Percentiles rank a stretch among this genome's conserved stretches.
These are phyloP conservation scores for Glossophaga mutica DNA, from an alignment of 2,797 vertebrate species.

Conservation along the genomic window DNA sequence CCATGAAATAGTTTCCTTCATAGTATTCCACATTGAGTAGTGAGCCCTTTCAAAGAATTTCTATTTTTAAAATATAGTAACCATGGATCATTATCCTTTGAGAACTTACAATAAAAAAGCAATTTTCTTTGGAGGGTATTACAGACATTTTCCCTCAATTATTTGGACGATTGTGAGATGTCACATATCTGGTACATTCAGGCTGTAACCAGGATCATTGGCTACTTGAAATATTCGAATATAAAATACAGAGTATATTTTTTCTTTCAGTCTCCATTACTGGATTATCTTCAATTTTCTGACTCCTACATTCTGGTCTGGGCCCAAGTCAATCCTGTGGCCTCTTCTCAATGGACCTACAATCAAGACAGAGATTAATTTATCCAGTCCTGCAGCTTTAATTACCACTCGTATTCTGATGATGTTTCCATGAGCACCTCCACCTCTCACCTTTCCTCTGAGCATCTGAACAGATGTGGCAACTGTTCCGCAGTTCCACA, in stretches of 20 bases:
- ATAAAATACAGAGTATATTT: background rate
- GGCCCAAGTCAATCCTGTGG: background rate
- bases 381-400: background rate
- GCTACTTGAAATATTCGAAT: background rate
- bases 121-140: background rate
- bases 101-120: background rate
- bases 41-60: background rate
- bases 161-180: background rate
- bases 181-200: background rate
- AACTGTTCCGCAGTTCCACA: background rate
- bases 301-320: background rate
- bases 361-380: background rate
- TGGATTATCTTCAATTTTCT: background rate
- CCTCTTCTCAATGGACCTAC: background rate
- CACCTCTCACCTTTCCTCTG: background rate
- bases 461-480: background rate
- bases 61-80: conserved; percentile 5
- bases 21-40: background rate
- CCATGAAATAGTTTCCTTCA: background rate
- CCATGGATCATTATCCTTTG: background rate
- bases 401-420: background rate
- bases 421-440: background rate
- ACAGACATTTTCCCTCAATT: background rate
- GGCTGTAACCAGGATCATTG: background rate
- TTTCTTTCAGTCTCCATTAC: background rate